Conservation (phyloP, 2,113 vertebrate genomes). For the Isurus oxyrinchus region DNA sequence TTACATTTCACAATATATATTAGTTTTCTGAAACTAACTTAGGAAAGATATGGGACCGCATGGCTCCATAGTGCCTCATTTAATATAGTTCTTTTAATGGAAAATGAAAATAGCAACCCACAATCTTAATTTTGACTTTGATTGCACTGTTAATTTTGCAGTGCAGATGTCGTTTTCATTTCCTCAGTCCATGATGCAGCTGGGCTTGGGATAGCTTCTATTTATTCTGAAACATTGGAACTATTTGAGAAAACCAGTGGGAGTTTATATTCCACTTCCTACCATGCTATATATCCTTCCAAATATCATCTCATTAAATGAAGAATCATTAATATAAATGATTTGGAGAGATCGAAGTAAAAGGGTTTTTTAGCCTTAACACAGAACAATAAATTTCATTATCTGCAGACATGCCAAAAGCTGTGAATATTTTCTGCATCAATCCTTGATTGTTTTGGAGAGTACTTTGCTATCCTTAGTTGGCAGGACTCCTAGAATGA, state of each 20-base stretch:
- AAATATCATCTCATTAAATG: conserved; percentile 1
- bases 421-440: not conserved
- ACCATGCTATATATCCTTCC: not conserved
- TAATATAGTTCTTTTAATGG: not conserved
- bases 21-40: not conserved
- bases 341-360: not conserved
- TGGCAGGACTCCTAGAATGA: no score
- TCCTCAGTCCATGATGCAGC: not conserved
- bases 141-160: not conserved
- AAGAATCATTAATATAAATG: not conserved
- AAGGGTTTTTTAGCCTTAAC: not conserved
- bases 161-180: not conserved
- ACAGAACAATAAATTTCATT: not conserved
- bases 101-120: not conserved
- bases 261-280: not conserved
- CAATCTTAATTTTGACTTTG: not conserved
- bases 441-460: not conserved
- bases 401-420: not conserved
- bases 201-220: not conserved
- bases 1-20: not conserved
- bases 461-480: not conserved
- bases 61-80: not conserved
- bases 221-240: not conserved
- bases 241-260: conserved; percentile 24
- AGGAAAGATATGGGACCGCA: not conserved